Evolutionary conservation across 92 coral and sea anemone species (phyloP).

Genomic region (Galaxea fascicularis): DNA sequence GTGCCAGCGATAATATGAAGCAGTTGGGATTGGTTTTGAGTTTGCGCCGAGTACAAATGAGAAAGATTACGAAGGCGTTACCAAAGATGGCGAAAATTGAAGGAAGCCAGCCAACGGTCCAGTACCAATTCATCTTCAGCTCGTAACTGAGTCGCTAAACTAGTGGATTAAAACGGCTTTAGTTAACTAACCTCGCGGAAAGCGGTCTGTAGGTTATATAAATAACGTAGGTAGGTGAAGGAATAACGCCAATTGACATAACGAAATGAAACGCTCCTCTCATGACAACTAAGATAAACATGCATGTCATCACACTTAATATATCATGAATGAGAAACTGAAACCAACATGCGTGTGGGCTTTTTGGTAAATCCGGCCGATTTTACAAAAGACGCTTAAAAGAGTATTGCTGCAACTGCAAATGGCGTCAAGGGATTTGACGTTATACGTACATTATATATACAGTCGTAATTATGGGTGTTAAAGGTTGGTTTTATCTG

Average conservation of each 20-base stretch:
- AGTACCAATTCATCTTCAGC: slow-evolving; percentile 62
- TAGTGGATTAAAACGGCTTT: background rate
- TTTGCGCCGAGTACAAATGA: slow-evolving; percentile 56
- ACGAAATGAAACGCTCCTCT: background rate
- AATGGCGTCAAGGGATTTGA: too few relatives aligned
- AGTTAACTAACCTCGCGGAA: background rate
- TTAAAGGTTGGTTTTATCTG: too few relatives aligned
- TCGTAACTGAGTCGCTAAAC: background rate
- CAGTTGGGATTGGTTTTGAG: slow-evolving; percentile 70
- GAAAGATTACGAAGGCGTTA: slow-evolving; percentile 72
- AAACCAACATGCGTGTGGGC: background rate
- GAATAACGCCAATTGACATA: background rate
- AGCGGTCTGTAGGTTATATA: background rate
- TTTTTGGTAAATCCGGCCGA: too few relatives aligned
- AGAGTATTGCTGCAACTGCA: too few relatives aligned
- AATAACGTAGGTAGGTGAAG: background rate
- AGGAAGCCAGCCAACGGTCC: slow-evolving; percentile 70
- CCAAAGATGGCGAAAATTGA: slow-evolving; percentile 72
- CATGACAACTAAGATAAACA: too few relatives aligned
- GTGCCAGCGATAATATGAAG: slow-evolving; percentile 71
- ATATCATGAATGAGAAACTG: background rate
- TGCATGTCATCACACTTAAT: background rate
- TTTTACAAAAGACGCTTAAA: too few relatives aligned
- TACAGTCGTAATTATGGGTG: too few relatives aligned
- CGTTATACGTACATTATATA: too few relatives aligned